Evolutionary conservation across 2,797 vertebrate species (phyloP).

Genomic region (Siniperca obscura): DNA sequence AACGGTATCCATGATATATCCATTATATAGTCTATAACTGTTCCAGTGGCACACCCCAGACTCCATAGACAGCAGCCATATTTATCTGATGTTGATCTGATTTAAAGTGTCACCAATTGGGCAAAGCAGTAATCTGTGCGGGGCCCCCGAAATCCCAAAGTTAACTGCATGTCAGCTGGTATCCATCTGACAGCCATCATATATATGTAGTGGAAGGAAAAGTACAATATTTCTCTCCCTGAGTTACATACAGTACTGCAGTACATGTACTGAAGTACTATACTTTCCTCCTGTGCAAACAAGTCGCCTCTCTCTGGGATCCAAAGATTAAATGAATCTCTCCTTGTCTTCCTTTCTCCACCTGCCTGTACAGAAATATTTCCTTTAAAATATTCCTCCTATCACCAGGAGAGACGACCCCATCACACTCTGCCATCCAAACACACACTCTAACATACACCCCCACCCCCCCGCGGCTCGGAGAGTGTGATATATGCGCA

Average conservation of each 20-base stretch:
- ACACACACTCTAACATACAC: conserved; percentile 12
- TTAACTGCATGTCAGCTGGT: neutral
- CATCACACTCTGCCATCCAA: neutral
- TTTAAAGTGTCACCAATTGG: neutral
- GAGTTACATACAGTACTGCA: neutral
- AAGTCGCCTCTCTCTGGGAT: neutral
- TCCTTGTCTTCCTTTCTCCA: neutral
- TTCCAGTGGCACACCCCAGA: neutral
- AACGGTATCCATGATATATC: too few relatives aligned
- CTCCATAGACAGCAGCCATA: neutral
- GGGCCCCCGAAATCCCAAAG: neutral
- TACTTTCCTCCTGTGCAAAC: neutral
- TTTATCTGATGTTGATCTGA: neutral
- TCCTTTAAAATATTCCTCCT: conserved; percentile 9
- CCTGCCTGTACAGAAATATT: neutral
- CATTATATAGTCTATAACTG: neutral
- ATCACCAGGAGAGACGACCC: conserved; percentile 27
- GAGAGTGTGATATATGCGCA: conserved; percentile 34
- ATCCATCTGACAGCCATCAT: neutral
- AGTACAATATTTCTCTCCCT: neutral
- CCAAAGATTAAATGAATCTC: neutral
- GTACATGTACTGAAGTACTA: neutral
- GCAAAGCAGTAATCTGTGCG: neutral
- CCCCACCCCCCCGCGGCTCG: neutral
- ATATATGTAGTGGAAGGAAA: neutral